Percentiles rank a stretch among this genome's conserved stretches.
phyloP scores from a whole-genome alignment of 2,113 vertebrate species.

The Cepphus grylle region DNA sequence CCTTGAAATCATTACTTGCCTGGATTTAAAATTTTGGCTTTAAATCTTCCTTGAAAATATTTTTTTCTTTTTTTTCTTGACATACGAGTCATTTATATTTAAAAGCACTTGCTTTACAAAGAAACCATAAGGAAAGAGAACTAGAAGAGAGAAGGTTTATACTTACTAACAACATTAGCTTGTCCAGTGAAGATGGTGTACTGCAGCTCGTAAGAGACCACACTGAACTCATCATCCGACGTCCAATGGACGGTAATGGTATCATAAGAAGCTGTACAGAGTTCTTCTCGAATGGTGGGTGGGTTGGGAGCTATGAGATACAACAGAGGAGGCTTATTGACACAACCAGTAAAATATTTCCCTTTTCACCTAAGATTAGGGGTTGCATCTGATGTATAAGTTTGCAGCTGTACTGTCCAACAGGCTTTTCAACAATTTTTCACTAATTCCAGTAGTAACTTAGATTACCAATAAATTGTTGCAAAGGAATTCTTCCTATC shows the following conservation, averaged over 20 bases:
- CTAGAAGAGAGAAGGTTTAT: not conserved
- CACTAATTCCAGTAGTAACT: not conserved
- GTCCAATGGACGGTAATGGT: slow-evolving; percentile 98
- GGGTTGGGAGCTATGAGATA: slow-evolving; percentile 86
- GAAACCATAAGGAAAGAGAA: not conserved
- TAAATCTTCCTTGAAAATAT: not conserved
- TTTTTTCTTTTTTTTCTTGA: not conserved
- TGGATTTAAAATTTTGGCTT: not conserved
- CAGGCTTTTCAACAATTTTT: not conserved
- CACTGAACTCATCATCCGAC: slow-evolving; percentile 94
- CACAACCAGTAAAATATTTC: not conserved
- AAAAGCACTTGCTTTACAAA: not conserved
- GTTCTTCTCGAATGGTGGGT: slow-evolving; percentile 91
- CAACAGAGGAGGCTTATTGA: not conserved
- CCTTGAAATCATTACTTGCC: not conserved
- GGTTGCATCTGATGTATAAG: not conserved
- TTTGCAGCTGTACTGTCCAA: not conserved
- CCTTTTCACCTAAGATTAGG: not conserved
- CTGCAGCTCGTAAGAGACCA: slow-evolving; percentile 95
- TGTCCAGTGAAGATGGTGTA: slow-evolving; percentile 97
- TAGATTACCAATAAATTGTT: not conserved
- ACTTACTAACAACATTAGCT: slow-evolving; percentile 97
- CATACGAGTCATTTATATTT: not conserved
- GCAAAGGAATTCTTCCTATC: not conserved
- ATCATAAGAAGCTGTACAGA: slow-evolving; percentile 96